phyloP scores from a whole-genome alignment of 2,888 invertebrate species.

The Cabera pusaria region DNA sequence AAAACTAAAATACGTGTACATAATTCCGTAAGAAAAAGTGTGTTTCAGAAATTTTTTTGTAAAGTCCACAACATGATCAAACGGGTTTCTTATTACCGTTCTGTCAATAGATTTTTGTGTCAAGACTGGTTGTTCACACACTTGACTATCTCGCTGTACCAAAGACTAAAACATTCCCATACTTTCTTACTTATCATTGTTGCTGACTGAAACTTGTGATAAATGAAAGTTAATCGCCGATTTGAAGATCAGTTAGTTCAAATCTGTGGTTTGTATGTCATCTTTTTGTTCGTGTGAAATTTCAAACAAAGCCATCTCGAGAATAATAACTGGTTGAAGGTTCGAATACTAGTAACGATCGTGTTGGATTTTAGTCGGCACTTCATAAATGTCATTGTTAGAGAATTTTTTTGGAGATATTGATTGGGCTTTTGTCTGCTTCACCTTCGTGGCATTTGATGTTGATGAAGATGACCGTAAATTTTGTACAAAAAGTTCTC shows the following conservation, averaged over 20 bases:
- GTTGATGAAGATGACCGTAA: no score
- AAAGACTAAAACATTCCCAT: constrained; percentile 27
- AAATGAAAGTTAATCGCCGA: constrained; percentile 34
- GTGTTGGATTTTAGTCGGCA: no score
- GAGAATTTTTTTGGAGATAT: constrained; percentile 4
- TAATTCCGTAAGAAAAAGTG: background rate
- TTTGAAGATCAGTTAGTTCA: constrained; percentile 24
- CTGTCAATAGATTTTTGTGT: constrained; percentile 23
- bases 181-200: constrained; percentile 34
- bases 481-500: no score
- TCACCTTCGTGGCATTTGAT: no score
- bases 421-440: constrained; percentile 1
- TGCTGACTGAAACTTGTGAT: constrained; percentile 23
- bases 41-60: background rate
- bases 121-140: constrained; percentile 26
- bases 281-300: constrained; percentile 21
- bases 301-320: no score
- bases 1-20: no score
- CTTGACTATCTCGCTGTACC: constrained; percentile 17
- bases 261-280: constrained; percentile 24
- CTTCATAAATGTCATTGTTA: constrained; percentile 9
- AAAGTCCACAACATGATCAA: constrained; percentile 4
- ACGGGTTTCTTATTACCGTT: constrained; percentile 24
- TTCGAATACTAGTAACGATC: no score
- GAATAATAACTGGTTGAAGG: background rate